Percentiles rank a stretch among this genome's conserved stretches.
Evolutionary conservation across 1,140 invertebrate genomes (phyloP).

Genomic region (Drosophila pandora): DNA sequence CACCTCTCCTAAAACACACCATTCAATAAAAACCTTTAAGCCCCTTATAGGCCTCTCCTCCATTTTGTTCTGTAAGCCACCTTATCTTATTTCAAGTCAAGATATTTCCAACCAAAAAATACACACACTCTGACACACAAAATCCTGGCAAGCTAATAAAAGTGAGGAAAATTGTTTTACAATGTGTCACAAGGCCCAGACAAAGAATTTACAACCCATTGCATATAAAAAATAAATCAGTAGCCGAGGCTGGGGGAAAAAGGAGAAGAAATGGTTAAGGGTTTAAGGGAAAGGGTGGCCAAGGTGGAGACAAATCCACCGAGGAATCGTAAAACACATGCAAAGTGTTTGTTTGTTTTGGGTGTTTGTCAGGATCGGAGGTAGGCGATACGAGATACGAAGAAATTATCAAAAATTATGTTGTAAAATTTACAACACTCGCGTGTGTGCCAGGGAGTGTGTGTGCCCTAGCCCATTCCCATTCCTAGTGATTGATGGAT

Average conservation of each 20-base stretch:
- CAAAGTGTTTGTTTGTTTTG: constrained; percentile 59
- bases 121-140: constrained; percentile 1
- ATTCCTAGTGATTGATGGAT: constrained; percentile 67
- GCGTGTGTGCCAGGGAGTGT: constrained; percentile 5
- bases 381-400: constrained; percentile 20
- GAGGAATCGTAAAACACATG: constrained; percentile 71
- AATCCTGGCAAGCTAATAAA: constrained; percentile 38
- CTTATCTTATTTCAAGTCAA: background rate
- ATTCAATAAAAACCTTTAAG: constrained; percentile 10
- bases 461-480: constrained; percentile 4
- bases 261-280: background rate
- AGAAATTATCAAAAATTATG: constrained; percentile 79
- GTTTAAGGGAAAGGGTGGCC: constrained; percentile 12
- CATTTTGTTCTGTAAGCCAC: background rate
- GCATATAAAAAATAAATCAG: constrained; percentile 61
- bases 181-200: constrained; percentile 55
- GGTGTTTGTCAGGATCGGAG: constrained; percentile 8
- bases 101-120: constrained; percentile 23
- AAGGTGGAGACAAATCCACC: constrained; percentile 59
- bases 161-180: constrained; percentile 73
- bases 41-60: constrained; percentile 9
- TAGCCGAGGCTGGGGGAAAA: constrained; percentile 20
- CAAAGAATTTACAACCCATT: constrained; percentile 56
- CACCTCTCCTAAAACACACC: background rate
- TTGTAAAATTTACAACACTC: constrained; percentile 76